Percentiles rank a stretch among this genome's conserved stretches.
Conservation (phyloP, 2,888 invertebrate genomes). For the Eumacrocentrus americanus region DNA sequence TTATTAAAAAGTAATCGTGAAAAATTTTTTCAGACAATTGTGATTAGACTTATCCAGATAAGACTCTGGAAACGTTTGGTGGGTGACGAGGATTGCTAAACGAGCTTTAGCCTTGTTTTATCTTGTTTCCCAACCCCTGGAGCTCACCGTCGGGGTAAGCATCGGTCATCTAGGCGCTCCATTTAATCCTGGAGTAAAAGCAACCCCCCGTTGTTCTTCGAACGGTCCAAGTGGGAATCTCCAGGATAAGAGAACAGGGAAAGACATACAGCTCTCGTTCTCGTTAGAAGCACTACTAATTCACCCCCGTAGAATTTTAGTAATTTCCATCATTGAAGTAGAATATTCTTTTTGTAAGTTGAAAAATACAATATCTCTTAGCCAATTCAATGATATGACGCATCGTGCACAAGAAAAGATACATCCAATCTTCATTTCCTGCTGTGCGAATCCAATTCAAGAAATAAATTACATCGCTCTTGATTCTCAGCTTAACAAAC, state of each 20-base stretch:
- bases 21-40: neutral
- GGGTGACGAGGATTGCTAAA: neutral
- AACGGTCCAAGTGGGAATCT: conserved; percentile 16
- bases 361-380: no score
- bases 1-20: no score
- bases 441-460: conserved; percentile 15
- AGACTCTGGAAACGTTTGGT: neutral
- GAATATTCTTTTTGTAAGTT: no score
- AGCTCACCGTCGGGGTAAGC: conserved; percentile 44
- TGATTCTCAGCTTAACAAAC: no score
- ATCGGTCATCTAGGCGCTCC: conserved; percentile 61
- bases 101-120: conserved; percentile 54
- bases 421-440: conserved; percentile 8
- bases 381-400: no score
- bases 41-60: neutral
- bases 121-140: conserved; percentile 52
- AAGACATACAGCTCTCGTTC: no score
- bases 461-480: conserved; percentile 17
- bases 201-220: conserved; percentile 47
- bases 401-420: no score
- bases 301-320: no score
- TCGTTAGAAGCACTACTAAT: no score
- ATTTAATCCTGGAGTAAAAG: conserved; percentile 59
- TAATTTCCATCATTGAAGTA: no score
- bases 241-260: conserved; percentile 5